These are phyloP conservation scores for Saguinus midas DNA, from an alignment of 2,113 vertebrate genomes.

Conservation along the genomic window DNA sequence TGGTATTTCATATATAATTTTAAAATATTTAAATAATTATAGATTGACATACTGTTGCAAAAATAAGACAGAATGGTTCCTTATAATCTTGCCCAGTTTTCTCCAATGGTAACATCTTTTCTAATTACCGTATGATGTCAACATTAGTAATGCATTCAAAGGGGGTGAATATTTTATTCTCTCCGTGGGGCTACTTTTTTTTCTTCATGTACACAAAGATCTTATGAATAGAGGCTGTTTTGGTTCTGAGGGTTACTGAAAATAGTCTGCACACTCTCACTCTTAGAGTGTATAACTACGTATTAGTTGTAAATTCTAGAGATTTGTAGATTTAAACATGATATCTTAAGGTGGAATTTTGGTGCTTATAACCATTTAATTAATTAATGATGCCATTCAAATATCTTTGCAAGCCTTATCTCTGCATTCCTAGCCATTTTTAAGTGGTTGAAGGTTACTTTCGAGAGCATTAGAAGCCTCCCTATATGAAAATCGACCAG, in stretches of 20 bases:
- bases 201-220: not conserved
- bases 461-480: not conserved
- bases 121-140: not conserved
- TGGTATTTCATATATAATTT: not conserved
- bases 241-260: not conserved
- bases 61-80: not conserved
- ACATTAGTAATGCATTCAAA: not conserved
- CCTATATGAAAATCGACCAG: not conserved
- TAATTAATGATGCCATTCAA: not conserved
- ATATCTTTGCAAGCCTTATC: not conserved
- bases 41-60: not conserved
- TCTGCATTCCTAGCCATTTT: not conserved
- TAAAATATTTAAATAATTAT: conserved; percentile 2
- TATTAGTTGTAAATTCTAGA: not conserved
- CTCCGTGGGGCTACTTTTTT: not conserved
- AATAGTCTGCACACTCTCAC: not conserved
- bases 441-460: not conserved
- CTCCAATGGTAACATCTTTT: not conserved
- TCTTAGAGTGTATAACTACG: not conserved
- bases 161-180: not conserved
- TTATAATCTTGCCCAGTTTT: not conserved
- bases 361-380: not conserved
- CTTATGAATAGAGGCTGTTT: not conserved
- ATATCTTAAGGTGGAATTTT: not conserved
- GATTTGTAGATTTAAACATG: not conserved